Evolutionary conservation across 2,113 vertebrate genomes (phyloP), one percentile per base, ranked within the genome.

Genomic region (Brienomyrus longianalis): DNA sequence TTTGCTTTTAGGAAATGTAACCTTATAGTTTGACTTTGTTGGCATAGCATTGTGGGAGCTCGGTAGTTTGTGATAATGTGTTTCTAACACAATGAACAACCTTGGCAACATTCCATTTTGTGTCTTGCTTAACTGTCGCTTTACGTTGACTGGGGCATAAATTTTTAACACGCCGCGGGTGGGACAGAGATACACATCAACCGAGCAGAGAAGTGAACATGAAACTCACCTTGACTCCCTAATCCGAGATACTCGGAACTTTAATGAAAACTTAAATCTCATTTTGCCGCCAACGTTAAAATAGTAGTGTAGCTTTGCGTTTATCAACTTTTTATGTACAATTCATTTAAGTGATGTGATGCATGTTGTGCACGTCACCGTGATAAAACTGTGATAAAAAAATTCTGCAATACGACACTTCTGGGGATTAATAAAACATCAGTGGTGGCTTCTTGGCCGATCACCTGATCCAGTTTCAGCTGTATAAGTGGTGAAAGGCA

Each of bases 341-440:
- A 19, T 80, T 39, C 15, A 80, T 15, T 80, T 80, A 43, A 8
- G 74, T 80, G 74, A 17, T 43, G 35, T 8, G 31, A 80, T 31
- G 21, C 45, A 15, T 51, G n/a, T 6, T 13, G 51, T 35, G 51
- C 48, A 4, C 13, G 13, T 9, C 2, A 9, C 31, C 51, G 51
- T n/a, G 39, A 54, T 54, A 87, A 52, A 87, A 87, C 15, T 56
- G 48, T 87, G n/a, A 54, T 54, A 87, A 51, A 90, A 89, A 23
- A 89, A 48, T 93, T 91, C 94, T 93, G 97, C 95, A 98, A 99
- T 93, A 89, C n/a, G 94, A 99, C 94, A 91, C 95, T 92, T 51
- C 56, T 88, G 54, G 5, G 66, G 39, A 97, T 98, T 88, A 98
- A 97, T 99, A 97, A 99, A 96, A 95, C 94, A 99, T 98, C 91